Percentiles rank a stretch among this genome's conserved stretches.
These are phyloP conservation scores for Dynastes grantii DNA, from an alignment of 2,888 invertebrate genomes.

Conservation along the genomic window DNA sequence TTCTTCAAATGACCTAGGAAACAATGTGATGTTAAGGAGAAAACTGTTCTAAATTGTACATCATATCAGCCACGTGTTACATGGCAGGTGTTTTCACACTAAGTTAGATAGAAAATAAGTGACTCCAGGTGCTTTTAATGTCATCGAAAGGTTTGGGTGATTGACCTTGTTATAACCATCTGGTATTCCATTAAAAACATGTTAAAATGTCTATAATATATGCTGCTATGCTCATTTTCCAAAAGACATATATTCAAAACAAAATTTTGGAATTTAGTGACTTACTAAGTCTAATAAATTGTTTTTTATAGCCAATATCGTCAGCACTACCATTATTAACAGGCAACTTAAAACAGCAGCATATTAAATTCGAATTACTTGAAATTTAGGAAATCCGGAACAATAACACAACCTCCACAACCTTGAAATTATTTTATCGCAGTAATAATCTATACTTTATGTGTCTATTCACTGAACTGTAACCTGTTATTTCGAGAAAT, in stretches of 20 bases:
- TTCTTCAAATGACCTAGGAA: background rate
- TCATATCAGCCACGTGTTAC: conserved; percentile 8
- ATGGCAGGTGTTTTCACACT: conserved; percentile 24
- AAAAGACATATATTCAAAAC: no score
- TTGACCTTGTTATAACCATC: conserved; percentile 10
- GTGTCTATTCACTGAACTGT: conserved; percentile 1
- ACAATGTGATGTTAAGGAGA: background rate
- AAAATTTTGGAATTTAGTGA: no score
- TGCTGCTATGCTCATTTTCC: no score
- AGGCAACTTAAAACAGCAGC: no score
- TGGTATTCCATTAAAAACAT: background rate
- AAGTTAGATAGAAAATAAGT: conserved; percentile 16
- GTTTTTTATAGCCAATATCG: no score
- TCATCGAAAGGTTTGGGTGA: conserved; percentile 12
- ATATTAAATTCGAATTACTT: background rate
- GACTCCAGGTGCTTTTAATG: conserved; percentile 16
- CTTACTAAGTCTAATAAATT: no score
- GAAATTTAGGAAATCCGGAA: background rate
- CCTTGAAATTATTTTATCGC: no score
- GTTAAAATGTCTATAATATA: no score
- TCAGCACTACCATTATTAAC: no score
- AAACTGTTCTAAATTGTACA: background rate
- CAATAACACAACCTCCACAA: background rate
- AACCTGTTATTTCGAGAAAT: background rate
- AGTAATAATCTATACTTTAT: background rate